Percentiles rank a stretch among this genome's conserved stretches.
phyloP scores from a whole-genome alignment of 2,888 invertebrate genomes.

The Atethmia centrago region DNA sequence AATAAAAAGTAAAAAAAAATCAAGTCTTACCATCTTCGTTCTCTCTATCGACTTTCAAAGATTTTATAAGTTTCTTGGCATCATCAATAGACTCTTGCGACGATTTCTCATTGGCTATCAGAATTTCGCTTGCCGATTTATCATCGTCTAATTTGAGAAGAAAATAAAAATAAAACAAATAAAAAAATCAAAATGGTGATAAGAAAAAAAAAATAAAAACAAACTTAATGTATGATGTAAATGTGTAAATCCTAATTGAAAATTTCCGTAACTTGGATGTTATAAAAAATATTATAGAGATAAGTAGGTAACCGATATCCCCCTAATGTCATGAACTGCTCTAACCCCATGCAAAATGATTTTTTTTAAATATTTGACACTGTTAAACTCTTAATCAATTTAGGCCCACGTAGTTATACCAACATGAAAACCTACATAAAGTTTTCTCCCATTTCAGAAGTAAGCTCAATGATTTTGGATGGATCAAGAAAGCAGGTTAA shows the following conservation, averaged over 20 bases:
- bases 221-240: neutral
- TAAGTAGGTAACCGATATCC: neutral
- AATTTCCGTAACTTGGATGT: neutral
- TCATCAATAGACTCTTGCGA: constrained; percentile 86
- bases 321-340: neutral
- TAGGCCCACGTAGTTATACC: too few species aligned
- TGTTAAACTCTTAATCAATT: neutral
- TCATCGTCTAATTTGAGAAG: constrained; percentile 70
- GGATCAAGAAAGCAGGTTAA: too few species aligned
- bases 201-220: constrained; percentile 6
- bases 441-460: too few species aligned
- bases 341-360: neutral
- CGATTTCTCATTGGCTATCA: constrained; percentile 79
- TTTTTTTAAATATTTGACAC: neutral
- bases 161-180: constrained; percentile 65
- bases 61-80: constrained; percentile 86
- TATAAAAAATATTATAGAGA: too few species aligned
- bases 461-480: too few species aligned
- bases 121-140: constrained; percentile 79
- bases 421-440: too few species aligned
- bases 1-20: constrained; percentile 47
- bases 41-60: constrained; percentile 87
- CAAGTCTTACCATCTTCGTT: constrained; percentile 87
- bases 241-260: neutral
- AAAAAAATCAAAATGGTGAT: constrained; percentile 58